Evolutionary conservation across 2,113 vertebrate species (phyloP).

Genomic region (Cacatua alba): DNA sequence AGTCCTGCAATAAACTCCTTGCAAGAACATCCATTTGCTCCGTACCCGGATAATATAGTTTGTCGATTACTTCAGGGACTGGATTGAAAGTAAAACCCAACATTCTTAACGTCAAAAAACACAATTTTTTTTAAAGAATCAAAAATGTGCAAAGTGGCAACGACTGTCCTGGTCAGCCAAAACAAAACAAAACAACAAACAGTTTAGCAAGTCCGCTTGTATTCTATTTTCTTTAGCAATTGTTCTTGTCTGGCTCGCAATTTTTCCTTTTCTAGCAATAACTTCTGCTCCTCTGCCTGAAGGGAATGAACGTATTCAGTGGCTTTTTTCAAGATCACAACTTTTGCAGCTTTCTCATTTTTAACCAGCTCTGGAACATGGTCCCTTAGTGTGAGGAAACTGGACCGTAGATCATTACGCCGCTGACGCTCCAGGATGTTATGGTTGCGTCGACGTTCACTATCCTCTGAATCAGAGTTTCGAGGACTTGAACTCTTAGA

Average conservation of each 20-base stretch:
- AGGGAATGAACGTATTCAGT: slow-evolving; percentile 92
- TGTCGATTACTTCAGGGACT: slow-evolving; percentile 77
- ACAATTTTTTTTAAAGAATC: slow-evolving; percentile 78
- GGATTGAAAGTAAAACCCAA: slow-evolving; percentile 94
- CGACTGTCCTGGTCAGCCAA: slow-evolving; percentile 75
- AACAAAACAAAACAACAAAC: slow-evolving; percentile 61
- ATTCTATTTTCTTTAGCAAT: slow-evolving; percentile 90
- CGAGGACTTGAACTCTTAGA: slow-evolving; percentile 85
- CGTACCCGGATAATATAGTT: slow-evolving; percentile 64
- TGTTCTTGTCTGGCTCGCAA: slow-evolving; percentile 87
- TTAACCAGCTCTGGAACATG: slow-evolving; percentile 94
- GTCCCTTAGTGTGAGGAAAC: slow-evolving; percentile 95
- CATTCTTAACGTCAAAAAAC: slow-evolving; percentile 99
- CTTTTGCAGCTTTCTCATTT: slow-evolving; percentile 98
- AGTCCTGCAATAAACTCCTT: slow-evolving; percentile 61
- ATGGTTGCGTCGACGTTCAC: slow-evolving; percentile 94
- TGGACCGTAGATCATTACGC: slow-evolving; percentile 96
- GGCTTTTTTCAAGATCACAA: slow-evolving; percentile 98
- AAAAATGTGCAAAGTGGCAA: slow-evolving; percentile 89
- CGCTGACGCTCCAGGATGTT: slow-evolving; percentile 97
- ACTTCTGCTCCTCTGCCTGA: slow-evolving; percentile 87
- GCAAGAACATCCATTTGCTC: slow-evolving; percentile 69
- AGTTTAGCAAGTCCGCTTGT: slow-evolving; percentile 92
- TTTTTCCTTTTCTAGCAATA: slow-evolving; percentile 90
- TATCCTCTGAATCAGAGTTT: slow-evolving; percentile 95